Base-by-base conservation (phyloP, 1,140 invertebrate genomes). In the Pemphigus obesinymphae region DNA sequence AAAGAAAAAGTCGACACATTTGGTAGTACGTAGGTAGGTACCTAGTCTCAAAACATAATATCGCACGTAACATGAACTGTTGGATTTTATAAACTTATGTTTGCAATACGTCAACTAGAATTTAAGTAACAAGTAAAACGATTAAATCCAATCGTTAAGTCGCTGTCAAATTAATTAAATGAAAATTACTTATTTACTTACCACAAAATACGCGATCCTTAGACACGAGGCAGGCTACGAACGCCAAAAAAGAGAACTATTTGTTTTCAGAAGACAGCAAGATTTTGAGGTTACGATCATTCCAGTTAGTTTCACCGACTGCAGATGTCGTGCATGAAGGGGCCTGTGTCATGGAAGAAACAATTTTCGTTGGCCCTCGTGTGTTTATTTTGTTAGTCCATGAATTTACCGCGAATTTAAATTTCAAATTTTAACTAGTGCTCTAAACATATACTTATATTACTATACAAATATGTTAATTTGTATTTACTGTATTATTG, bases 231-330 rank as follows among this genome's bases (percentile, higher is more conserved):
- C 50, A 80, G 55, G 13, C 34, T 45, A 63, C 37, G 55, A 61
- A 53, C 76, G 37, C 55, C n/a, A 45, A 80, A 61, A 80, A 43
- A 80, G 55, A 80, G 76, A 80, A 61, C 13, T 80, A 80, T 80
- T 80, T 80, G 76, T 80, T 78, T 78, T 78, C 50, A n/a, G 26
- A 26, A 7, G 37, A n/a, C n/a, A n/a, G n/a, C n/a, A n/a, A n/a
- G 26, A 20, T 61, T 80, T 78, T 61, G 15, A 80, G 76, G 76
- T 80, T 80, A 80, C n/a, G 23, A 43, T 15, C 13, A 6, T 43
- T 26, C 37, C 23, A 70, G 37, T 70, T 43, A 70, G 37, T 70
- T 43, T 26, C 15, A 70, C 68, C 68, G 68, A 70, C 68, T n/a
- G n/a, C n/a, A n/a, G n/a, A n/a, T n/a, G n/a, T 70, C 68, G 68